Evolutionary conservation across 2,888 invertebrate genomes (phyloP).

Genomic region (Gymnosoma rotundatum): DNA sequence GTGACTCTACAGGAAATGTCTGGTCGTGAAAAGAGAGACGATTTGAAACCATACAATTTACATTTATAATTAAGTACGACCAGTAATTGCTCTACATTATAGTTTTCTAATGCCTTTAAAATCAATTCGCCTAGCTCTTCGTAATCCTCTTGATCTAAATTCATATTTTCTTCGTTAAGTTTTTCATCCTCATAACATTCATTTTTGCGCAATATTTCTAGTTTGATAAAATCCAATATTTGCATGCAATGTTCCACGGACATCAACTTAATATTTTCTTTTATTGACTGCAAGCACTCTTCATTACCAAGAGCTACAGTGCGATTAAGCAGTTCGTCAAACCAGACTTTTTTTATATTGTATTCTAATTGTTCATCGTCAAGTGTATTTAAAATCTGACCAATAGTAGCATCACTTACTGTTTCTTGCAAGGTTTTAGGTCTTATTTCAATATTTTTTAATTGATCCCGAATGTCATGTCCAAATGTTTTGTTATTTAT

Average conservation of each 20-base stretch:
- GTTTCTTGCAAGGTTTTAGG: conserved; percentile 75
- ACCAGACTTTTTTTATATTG: conserved; percentile 72
- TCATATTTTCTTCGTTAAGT: conserved; percentile 59
- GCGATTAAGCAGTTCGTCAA: conserved; percentile 76
- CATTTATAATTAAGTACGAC: conserved; percentile 72
- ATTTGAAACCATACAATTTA: conserved; percentile 71
- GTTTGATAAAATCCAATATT: conserved; percentile 73
- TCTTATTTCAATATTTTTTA: conserved; percentile 75
- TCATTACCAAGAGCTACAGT: conserved; percentile 75
- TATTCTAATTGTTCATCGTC: conserved; percentile 70
- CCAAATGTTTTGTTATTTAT: conserved; percentile 72
- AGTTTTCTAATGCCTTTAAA: conserved; percentile 72
- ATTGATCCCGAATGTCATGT: conserved; percentile 75
- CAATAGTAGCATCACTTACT: conserved; percentile 75
- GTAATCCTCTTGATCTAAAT: conserved; percentile 62
- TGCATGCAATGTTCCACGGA: conserved; percentile 72
- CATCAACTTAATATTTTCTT: conserved; percentile 73
- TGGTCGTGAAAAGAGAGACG: conserved; percentile 65
- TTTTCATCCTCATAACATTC: conserved; percentile 27
- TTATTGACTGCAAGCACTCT: conserved; percentile 77
- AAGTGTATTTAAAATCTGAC: conserved; percentile 75
- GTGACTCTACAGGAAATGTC: conserved; percentile 72
- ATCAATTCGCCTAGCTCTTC: conserved; percentile 72
- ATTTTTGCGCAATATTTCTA: conserved; percentile 61
- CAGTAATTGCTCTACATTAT: conserved; percentile 71